Evolutionary conservation across 2,797 vertebrate genomes (phyloP).

Genomic region (Gobionotothen gibberifrons): DNA sequence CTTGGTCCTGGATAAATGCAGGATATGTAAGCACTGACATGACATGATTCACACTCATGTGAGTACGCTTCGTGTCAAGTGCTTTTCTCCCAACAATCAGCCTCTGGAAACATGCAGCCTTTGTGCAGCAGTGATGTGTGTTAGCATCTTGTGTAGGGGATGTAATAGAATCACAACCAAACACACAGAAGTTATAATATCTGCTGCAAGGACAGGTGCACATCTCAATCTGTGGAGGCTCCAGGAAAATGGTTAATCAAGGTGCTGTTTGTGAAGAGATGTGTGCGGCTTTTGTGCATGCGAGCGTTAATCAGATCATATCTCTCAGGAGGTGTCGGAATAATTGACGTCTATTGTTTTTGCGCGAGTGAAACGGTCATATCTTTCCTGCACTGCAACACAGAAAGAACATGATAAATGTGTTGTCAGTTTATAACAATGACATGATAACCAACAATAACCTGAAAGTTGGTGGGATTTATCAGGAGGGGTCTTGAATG

Average conservation of each 20-base stretch:
- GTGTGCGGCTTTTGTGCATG: background rate
- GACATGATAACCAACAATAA: too few species aligned
- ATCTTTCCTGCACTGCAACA: background rate
- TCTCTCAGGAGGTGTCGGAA: background rate
- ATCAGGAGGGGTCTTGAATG: background rate
- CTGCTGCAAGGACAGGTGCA: slow-evolving; percentile 13
- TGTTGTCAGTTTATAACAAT: background rate
- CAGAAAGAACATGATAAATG: slow-evolving; percentile 3
- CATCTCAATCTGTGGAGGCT: slow-evolving; percentile 21
- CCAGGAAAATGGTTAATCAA: slow-evolving; percentile 11
- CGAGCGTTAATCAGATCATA: slow-evolving; percentile 28
- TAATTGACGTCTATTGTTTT: slow-evolving; percentile 1
- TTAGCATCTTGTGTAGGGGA: background rate
- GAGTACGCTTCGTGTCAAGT: slow-evolving; percentile 36
- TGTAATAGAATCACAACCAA: slow-evolving; percentile 32
- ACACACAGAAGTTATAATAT: background rate
- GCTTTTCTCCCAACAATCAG: slow-evolving; percentile 40
- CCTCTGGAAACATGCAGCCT: slow-evolving; percentile 21
- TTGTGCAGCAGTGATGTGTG: slow-evolving; percentile 4
- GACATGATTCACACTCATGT: background rate
- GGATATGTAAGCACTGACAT: slow-evolving; percentile 15
- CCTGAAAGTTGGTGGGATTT: background rate
- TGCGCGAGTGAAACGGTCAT: background rate
- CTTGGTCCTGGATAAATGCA: slow-evolving; percentile 35
- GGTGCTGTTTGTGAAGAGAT: slow-evolving; percentile 8